These are phyloP conservation scores for Emys orbicularis DNA, from an alignment of 2,797 vertebrate genomes.

Conservation along the genomic window DNA sequence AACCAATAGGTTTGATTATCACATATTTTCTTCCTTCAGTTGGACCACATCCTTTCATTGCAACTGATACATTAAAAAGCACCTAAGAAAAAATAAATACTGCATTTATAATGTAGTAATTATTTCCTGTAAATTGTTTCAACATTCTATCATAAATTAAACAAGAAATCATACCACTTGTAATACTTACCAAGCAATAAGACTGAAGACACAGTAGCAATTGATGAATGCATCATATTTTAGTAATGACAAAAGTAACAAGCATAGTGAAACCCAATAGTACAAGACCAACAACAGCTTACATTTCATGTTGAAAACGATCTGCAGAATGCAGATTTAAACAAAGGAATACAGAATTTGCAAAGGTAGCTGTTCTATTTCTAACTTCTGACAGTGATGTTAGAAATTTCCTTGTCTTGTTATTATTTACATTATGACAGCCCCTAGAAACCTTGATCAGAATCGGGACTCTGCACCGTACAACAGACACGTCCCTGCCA, in stretches of 20 bases:
- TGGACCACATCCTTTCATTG: slow-evolving; percentile 86
- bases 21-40: slow-evolving; percentile 82
- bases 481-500: neutral
- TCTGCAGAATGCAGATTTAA: neutral
- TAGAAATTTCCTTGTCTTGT: neutral
- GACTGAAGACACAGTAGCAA: neutral
- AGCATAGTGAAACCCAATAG: neutral
- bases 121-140: neutral
- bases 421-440: neutral
- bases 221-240: neutral
- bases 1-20: slow-evolving; percentile 91
- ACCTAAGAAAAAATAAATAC: slow-evolving; percentile 83
- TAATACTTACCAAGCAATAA: neutral
- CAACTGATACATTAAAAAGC: slow-evolving; percentile 92
- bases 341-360: neutral
- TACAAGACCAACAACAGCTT: neutral
- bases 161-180: neutral
- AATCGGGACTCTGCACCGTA: neutral
- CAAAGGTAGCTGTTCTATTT: neutral
- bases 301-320: neutral
- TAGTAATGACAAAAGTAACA: neutral
- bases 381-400: neutral
- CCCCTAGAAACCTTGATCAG: neutral
- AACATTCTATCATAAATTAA: neutral
- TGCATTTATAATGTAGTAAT: neutral